Evolutionary conservation across 2,888 invertebrate genomes (phyloP), one percentile per base, ranked within the genome.

Genomic region (Rhaphigaster nebulosa): DNA sequence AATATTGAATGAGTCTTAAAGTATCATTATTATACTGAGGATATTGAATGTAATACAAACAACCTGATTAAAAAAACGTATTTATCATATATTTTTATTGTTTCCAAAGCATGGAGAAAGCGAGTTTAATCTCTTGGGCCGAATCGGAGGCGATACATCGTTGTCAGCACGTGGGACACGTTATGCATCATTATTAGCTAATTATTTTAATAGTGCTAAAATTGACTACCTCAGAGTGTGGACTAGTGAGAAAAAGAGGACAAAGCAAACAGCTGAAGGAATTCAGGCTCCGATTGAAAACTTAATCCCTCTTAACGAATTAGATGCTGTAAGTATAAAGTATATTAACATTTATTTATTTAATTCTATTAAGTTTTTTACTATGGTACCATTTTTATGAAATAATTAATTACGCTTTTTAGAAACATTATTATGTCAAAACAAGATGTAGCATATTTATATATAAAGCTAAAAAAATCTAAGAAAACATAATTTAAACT

Each of bases 61-160:
- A 87, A 50, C 50, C 29, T 0, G 20, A 87, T 38, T 70, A 18
- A 34, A 1, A 38, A 70, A 20, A 5, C 6, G 38, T 20, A 34
- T 70, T 70, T 65, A 65, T 38, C 15, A 20, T 70, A 65, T 65
- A 23, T 65, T 60, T 26, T 38, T 26, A 41, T 54, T 89, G 45
- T 90, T 76, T 87, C 84, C 94, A 10, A 94, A 98, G 97, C 98
- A 99, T 94, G 98, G 98, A 4, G 98, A 99, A 94, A 98, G 98
- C 93, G 97, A 97, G 93, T 97, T 97, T 95, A 99, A 99, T 94
- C 96, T 98, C 5, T 94, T 97, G 26, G 98, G 98, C 0, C 95
- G 97, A 91, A 98, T 99, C 92, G 99, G 98, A 0, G 98, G 98
- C 2, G 98, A 99, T 94, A 96, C 98, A 23, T 96, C 96, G 45